Evolutionary conservation across 2,797 vertebrate species (phyloP), one percentile per base, ranked within the genome.

Genomic region (Margarornis squamiger): DNA sequence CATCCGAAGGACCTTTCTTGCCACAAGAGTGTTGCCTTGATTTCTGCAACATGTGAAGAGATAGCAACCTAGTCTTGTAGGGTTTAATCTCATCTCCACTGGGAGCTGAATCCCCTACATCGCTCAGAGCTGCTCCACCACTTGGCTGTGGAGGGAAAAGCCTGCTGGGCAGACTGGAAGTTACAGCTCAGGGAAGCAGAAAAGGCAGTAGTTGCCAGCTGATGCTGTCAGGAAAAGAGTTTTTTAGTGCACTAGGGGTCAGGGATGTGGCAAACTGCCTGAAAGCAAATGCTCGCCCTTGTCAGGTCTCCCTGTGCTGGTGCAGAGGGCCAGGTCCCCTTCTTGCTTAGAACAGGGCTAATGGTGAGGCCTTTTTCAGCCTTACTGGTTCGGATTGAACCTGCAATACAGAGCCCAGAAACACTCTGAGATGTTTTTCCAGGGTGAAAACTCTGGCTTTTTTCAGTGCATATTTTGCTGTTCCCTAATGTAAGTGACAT

Each of bases 61-160:
- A 30, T 7, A 12, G 27, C 15, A 77, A 32, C 32, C n/a, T 16
- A 30, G 26, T 57, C 59, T 74, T 41, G 20, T 17, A 19, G 20
- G 27, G 43, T 79, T 88, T 70, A 67, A 48, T 27, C 51, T 66
- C 10, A 22, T 24, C 54, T 80, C 43, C 3, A 2, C 7, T 0
- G 1, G 19, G 54, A 87, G 46, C 54, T 70, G 52, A 80, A 49
- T 52, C 32, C 22, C 38, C 9, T 10, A 1, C 7, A 8, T 24
- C 0, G 0, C 58, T 78, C 4, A 0, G n/a, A 0, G 0, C 45
- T 86, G 65, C 48, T 79, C 48, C 55, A 38, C 24, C 27, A 7
- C 39, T 86, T 55, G 73, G 45, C 34, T 57, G 68, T 12, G 51
- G 66, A 85, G 52, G 62, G 57, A 81, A 59, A 52, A 80, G 21